phyloP scores from a whole-genome alignment of 2,797 vertebrate species.

The Peromyscus attwateri region DNA sequence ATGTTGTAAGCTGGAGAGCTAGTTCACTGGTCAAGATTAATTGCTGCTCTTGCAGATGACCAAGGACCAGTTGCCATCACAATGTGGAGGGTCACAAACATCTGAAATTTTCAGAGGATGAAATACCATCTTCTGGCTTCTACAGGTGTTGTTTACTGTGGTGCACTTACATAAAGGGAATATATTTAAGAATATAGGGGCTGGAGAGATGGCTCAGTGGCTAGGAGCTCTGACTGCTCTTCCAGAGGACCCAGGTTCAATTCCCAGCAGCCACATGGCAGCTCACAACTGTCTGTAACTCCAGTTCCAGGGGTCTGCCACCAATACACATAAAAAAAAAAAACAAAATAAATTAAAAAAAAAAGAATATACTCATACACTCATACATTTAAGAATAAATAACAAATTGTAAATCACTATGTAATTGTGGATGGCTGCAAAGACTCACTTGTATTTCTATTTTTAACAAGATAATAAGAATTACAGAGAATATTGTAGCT shows the following conservation, averaged over 20 bases:
- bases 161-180: not conserved
- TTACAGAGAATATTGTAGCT: not conserved
- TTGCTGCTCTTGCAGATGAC: not conserved
- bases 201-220: too few species aligned
- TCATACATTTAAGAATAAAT: not conserved
- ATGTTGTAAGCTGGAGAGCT: not conserved
- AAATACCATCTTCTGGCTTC: accelerated
- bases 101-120: not conserved
- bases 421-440: not conserved
- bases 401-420: not conserved
- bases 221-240: too few species aligned
- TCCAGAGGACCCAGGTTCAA: too few species aligned
- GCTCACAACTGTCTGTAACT: too few species aligned
- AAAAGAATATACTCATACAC: too few species aligned
- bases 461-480: not conserved
- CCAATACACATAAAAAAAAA: too few species aligned
- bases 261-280: too few species aligned
- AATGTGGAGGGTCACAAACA: not conserved
- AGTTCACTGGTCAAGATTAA: not conserved
- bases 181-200: not conserved
- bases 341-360: too few species aligned
- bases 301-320: too few species aligned
- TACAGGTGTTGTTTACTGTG: not conserved
- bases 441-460: not conserved
- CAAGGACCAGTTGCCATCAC: not conserved